phyloP scores from a whole-genome alignment of 2,113 vertebrate genomes.

The Tretioscincus oriximinensis region DNA sequence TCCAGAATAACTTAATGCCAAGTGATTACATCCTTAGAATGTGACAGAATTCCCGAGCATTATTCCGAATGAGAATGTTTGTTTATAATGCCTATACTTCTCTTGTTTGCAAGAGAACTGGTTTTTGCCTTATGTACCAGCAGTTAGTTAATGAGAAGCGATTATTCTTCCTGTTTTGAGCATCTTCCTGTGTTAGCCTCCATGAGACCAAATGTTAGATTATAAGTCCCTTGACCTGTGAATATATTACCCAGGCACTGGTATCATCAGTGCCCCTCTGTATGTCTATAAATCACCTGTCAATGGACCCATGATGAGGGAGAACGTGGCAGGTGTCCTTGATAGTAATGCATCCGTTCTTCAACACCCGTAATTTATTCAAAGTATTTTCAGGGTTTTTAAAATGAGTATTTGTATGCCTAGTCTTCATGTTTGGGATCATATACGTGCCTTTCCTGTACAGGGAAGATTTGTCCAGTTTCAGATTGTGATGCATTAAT shows the following conservation, averaged over 20 bases:
- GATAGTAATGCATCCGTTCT: conserved; percentile 29
- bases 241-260: conserved; percentile 34
- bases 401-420: conserved; percentile 9
- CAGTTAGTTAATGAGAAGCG: conserved; percentile 7
- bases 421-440: conserved; percentile 12
- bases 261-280: not conserved
- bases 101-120: not conserved
- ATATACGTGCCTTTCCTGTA: not conserved
- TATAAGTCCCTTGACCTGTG: conserved; percentile 32
- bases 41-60: not conserved
- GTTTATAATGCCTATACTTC: not conserved
- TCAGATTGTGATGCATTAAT: not conserved
- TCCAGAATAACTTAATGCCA: no score
- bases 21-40: not conserved
- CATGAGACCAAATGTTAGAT: conserved; percentile 14
- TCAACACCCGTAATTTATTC: conserved; percentile 39
- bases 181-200: conserved; percentile 6
- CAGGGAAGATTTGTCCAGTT: conserved; percentile 20
- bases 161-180: not conserved
- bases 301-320: not conserved
- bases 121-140: conserved; percentile 8
- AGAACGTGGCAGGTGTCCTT: conserved; percentile 2
- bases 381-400: conserved; percentile 24
- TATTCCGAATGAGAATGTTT: not conserved
- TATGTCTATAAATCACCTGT: conserved; percentile 29